These are phyloP conservation scores for Halcyon malimbica DNA, from an alignment of 2,113 vertebrate genomes.

Conservation along the genomic window DNA sequence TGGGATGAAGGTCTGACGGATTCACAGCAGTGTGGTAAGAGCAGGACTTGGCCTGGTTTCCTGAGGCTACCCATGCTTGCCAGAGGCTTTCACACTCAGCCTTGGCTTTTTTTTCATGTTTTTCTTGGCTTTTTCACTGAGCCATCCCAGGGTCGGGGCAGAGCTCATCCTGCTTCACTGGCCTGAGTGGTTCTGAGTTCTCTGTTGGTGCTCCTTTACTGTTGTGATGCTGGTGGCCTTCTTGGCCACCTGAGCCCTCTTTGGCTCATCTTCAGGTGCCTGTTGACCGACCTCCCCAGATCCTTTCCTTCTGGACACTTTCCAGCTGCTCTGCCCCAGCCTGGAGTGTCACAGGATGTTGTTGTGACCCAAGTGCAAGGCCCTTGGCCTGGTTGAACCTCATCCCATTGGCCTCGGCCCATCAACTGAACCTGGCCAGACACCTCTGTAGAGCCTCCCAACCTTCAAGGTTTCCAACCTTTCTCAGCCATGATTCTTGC, in stretches of 20 bases:
- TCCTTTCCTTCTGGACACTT: background rate
- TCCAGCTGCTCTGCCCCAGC: background rate
- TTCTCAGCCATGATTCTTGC: rapidly evolving
- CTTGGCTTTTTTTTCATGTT: rapidly evolving
- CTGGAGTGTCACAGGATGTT: background rate
- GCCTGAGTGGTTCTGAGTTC: background rate
- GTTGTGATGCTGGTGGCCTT: background rate
- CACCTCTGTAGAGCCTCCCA: background rate
- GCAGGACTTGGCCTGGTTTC: background rate
- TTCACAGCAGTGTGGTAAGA: rapidly evolving
- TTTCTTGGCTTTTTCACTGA: background rate
- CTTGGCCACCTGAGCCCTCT: background rate
- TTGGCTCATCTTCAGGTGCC: background rate
- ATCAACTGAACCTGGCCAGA: background rate
- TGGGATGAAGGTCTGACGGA: background rate
- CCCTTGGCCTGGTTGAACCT: background rate
- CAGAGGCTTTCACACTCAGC: rapidly evolving
- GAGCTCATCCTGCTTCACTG: background rate
- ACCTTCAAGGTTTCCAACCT: background rate
- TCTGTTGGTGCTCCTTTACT: background rate
- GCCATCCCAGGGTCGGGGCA: rapidly evolving
- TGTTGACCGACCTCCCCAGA: no score
- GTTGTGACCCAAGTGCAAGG: background rate
- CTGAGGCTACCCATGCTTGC: rapidly evolving
- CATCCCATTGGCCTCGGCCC: background rate